Evolutionary conservation across 1,140 invertebrate genomes (phyloP).

Genomic region (Procambarus clarkii): DNA sequence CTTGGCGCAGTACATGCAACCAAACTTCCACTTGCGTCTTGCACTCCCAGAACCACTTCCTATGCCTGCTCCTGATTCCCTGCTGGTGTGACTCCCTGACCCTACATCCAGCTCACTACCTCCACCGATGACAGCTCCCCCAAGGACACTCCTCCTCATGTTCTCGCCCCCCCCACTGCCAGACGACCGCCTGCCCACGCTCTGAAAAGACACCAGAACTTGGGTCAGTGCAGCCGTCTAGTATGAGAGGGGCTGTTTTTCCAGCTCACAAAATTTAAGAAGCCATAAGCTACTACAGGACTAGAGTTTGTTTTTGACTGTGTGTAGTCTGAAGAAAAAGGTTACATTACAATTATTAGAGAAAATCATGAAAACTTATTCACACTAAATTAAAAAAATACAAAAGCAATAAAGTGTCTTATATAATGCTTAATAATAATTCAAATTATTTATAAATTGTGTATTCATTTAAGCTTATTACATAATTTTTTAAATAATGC

Average conservation of each 20-base stretch:
- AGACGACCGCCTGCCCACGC: slow-evolving; percentile 68
- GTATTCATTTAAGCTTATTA: too few relatives aligned
- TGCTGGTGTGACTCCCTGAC: not conserved
- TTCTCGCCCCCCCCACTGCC: slow-evolving; percentile 61
- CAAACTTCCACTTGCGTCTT: slow-evolving; percentile 66
- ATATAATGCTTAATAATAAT: too few relatives aligned
- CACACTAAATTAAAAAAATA: not conserved
- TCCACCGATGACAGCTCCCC: slow-evolving; percentile 24
- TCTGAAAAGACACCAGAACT: slow-evolving; percentile 71
- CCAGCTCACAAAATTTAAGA: not conserved
- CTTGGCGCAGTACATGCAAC: slow-evolving; percentile 75
- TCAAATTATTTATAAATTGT: too few relatives aligned
- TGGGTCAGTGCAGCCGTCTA: slow-evolving; percentile 68
- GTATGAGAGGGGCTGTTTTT: slow-evolving; percentile 45
- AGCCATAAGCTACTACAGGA: not conserved
- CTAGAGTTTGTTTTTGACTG: not conserved
- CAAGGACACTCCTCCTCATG: slow-evolving; percentile 37
- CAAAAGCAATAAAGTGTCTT: too few relatives aligned
- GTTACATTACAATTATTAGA: not conserved
- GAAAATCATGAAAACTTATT: not conserved
- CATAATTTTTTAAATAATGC: too few relatives aligned
- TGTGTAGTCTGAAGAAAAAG: not conserved
- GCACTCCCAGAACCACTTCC: slow-evolving; percentile 13
- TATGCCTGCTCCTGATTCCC: slow-evolving; percentile 8
- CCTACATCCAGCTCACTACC: slow-evolving; percentile 41